Evolutionary conservation across 2,113 vertebrate genomes (phyloP).

Genomic region (Tupaia chinensis): DNA sequence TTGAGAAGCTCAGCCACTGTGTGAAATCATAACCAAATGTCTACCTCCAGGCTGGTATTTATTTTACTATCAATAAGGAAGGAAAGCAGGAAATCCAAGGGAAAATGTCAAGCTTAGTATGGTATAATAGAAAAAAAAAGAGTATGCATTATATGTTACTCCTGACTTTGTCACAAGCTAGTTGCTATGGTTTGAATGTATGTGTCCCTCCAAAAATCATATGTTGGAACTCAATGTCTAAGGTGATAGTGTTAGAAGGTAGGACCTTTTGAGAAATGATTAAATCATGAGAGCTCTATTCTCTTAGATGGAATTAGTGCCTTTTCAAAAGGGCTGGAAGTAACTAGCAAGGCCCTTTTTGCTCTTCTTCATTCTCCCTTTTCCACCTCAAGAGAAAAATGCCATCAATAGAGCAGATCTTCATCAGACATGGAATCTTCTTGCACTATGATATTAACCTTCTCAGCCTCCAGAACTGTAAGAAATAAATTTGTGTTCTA

Average conservation of each 20-base stretch:
- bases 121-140: slow-evolving; percentile 55
- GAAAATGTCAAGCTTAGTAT: slow-evolving; percentile 78
- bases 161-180: slow-evolving; percentile 45
- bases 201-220: neutral
- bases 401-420: neutral
- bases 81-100: slow-evolving; percentile 75
- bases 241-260: neutral
- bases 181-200: neutral
- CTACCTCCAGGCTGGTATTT: slow-evolving; percentile 69
- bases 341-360: neutral
- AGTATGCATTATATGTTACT: slow-evolving; percentile 28
- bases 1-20: slow-evolving; percentile 43
- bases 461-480: neutral
- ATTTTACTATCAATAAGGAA: slow-evolving; percentile 73
- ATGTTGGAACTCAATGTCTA: neutral
- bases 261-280: neutral
- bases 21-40: slow-evolving; percentile 71
- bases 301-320: neutral
- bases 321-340: neutral
- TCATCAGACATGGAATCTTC: neutral
- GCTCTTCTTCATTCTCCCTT: neutral
- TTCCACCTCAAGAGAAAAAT: neutral
- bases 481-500: neutral
- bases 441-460: neutral
- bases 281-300: neutral